phyloP scores from a whole-genome alignment of 2,888 invertebrate genomes.

The Allolobophora icterica region DNA sequence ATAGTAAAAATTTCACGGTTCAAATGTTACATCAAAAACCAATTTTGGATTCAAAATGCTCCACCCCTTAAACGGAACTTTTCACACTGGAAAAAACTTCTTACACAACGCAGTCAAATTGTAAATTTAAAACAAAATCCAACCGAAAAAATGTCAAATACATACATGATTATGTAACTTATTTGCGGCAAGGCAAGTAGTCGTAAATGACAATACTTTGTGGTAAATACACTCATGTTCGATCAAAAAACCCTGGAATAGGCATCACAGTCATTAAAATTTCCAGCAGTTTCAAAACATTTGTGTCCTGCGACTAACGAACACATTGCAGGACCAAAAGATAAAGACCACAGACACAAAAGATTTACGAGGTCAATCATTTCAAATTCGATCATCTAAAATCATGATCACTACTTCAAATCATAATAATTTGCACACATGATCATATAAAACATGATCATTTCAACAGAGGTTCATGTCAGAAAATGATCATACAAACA shows the following conservation, averaged over 20 bases:
- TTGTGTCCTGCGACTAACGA: not conserved
- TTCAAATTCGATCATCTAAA: not conserved
- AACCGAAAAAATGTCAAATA: not conserved
- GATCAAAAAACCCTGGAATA: not conserved
- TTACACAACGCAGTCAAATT: not conserved
- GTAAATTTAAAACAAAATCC: not conserved
- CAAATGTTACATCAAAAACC: not conserved
- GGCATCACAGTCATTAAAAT: not conserved
- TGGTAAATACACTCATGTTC: not conserved
- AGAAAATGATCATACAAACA: no score
- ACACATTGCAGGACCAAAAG: not conserved
- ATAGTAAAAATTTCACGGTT: not conserved
- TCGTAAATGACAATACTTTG: slow-evolving; percentile 6
- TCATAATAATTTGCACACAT: not conserved
- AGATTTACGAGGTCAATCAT: no score
- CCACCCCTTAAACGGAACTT: not conserved
- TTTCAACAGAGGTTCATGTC: not conserved
- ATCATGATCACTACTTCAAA: not conserved
- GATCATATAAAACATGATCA: no score
- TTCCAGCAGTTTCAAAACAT: not conserved
- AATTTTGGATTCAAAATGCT: not conserved
- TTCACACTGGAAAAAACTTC: not conserved
- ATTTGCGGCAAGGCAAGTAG: not conserved
- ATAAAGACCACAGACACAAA: not conserved
- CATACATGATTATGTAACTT: not conserved